Evolutionary conservation across 2,113 vertebrate species (phyloP).

Genomic region (Crotophaga sulcirostris): DNA sequence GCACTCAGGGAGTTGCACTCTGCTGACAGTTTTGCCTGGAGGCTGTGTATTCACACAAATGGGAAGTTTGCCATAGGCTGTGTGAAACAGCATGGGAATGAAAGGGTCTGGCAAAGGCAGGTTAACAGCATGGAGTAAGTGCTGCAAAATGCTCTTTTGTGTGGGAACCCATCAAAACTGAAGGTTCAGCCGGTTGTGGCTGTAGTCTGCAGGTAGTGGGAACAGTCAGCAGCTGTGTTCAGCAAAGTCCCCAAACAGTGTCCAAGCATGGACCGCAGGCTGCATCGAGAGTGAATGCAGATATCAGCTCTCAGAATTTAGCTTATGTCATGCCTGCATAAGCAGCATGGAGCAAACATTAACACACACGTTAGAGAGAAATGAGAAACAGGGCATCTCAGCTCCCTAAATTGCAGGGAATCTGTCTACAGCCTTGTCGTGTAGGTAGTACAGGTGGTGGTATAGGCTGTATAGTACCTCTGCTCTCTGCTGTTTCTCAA

Average conservation of each 20-base stretch:
- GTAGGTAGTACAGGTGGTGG: not conserved
- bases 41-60: not conserved
- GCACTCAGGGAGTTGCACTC: not conserved
- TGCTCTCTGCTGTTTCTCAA: not conserved
- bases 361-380: rapidly evolving
- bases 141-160: not conserved
- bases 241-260: not conserved
- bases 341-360: rapidly evolving
- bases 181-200: not conserved
- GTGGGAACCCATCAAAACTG: not conserved
- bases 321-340: rapidly evolving
- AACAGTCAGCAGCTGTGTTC: rapidly evolving
- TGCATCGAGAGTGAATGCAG: not conserved
- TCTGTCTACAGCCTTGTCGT: not conserved
- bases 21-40: not conserved
- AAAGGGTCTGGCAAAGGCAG: not conserved
- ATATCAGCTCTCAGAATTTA: rapidly evolving
- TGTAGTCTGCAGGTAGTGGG: rapidly evolving
- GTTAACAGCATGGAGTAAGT: not conserved
- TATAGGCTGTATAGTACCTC: not conserved
- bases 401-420: not conserved
- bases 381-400: rapidly evolving
- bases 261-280: not conserved
- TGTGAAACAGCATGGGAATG: not conserved
- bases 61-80: not conserved